phyloP scores from a whole-genome alignment of 2,888 invertebrate species.

The Aproaerema taeniolella region DNA sequence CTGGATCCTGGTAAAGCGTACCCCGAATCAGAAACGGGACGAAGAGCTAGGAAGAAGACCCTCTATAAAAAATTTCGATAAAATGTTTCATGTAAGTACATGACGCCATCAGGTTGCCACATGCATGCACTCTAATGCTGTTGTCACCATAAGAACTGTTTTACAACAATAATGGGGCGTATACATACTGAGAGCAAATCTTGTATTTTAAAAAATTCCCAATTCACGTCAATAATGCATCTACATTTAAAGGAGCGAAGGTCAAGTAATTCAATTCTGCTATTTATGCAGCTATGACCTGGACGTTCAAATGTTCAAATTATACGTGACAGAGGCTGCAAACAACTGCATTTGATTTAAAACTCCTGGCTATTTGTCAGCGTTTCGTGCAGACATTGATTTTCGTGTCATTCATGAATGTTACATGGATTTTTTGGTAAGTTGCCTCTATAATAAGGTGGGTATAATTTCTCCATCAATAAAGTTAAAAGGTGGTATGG shows the following conservation, averaged over 20 bases:
- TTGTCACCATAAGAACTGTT: too few relatives aligned
- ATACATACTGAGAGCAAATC: too few relatives aligned
- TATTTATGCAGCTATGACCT: slow-evolving; percentile 46
- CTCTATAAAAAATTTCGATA: too few relatives aligned
- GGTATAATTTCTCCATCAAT: slow-evolving; percentile 62
- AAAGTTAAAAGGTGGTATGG: slow-evolving; percentile 34
- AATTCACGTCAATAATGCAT: too few relatives aligned
- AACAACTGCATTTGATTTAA: slow-evolving; percentile 58
- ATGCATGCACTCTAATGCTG: too few relatives aligned
- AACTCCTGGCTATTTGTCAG: slow-evolving; percentile 42
- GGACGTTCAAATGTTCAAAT: slow-evolving; percentile 55
- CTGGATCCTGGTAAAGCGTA: too few relatives aligned
- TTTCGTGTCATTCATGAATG: slow-evolving; percentile 50
- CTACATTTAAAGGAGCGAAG: slow-evolving; percentile 28
- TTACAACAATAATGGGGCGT: too few relatives aligned
- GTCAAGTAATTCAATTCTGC: slow-evolving; percentile 31
- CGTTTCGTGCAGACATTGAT: slow-evolving; percentile 34
- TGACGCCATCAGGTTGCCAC: too few relatives aligned
- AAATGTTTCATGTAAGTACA: too few relatives aligned
- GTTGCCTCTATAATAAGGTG: slow-evolving; percentile 32
- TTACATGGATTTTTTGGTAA: slow-evolving; percentile 38
- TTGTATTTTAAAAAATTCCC: too few relatives aligned
- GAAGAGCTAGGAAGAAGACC: too few relatives aligned
- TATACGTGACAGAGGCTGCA: slow-evolving; percentile 53
- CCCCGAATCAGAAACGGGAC: too few relatives aligned